A percentile compares a stretch with the other conserved stretches of the same genome.
phyloP scores from a whole-genome alignment of 2,113 vertebrate genomes.

The Hemicordylus capensis region DNA sequence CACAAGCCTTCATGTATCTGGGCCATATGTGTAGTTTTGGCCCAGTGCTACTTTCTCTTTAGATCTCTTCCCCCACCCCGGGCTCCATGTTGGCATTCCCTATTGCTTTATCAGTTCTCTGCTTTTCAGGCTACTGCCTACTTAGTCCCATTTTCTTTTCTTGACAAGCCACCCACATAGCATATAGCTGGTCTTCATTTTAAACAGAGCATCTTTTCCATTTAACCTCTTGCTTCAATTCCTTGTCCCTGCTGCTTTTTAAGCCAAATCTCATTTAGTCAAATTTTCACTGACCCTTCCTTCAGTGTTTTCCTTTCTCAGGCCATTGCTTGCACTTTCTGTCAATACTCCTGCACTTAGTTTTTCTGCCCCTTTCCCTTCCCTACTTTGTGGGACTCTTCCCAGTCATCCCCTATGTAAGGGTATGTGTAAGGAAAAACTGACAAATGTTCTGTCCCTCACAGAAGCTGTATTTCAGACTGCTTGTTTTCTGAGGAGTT shows the following conservation, averaged over 20 bases:
- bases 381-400: not conserved
- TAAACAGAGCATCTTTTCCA: not conserved
- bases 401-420: not conserved
- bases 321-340: not conserved
- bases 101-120: not conserved
- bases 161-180: not conserved
- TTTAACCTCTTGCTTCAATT: not conserved
- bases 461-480: not conserved
- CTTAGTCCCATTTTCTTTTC: not conserved
- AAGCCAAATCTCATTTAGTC: not conserved
- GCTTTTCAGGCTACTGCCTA: not conserved
- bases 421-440: not conserved
- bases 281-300: not conserved
- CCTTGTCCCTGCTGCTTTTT: not conserved
- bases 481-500: not conserved
- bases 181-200: not conserved
- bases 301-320: not conserved
- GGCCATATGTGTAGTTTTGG: not conserved
- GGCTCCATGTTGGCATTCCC: not conserved
- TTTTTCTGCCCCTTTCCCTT: too few relatives aligned
- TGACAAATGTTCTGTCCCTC: not conserved
- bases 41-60: not conserved
- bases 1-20: not conserved
- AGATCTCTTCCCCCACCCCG: not conserved
- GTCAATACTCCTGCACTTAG: not conserved